These are phyloP conservation scores for Dasypogon diadema DNA, from an alignment of 2,888 invertebrate species.

Conservation along the genomic window DNA sequence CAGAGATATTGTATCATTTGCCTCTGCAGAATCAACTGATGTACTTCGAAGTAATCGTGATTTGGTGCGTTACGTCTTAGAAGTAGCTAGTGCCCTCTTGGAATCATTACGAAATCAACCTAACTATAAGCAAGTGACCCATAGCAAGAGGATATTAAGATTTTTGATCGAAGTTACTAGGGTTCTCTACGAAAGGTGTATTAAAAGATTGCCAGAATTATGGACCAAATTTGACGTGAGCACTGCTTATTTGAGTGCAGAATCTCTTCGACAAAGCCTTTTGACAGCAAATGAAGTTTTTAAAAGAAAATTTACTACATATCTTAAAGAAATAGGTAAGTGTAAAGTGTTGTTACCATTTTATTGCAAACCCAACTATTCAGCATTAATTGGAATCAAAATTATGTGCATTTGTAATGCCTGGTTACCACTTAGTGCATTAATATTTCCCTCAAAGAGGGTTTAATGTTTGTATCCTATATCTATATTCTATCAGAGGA, in stretches of 20 bases:
- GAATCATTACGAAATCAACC: slow-evolving; percentile 63
- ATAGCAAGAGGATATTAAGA: slow-evolving; percentile 63
- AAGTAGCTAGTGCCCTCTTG: slow-evolving; percentile 61
- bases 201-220: slow-evolving; percentile 69
- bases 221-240: slow-evolving; percentile 70
- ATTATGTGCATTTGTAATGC: no score
- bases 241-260: slow-evolving; percentile 70
- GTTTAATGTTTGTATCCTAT: no score
- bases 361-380: neutral
- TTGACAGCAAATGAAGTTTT: slow-evolving; percentile 63
- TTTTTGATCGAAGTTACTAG: slow-evolving; percentile 63
- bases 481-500: no score
- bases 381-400: no score
- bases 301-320: slow-evolving; percentile 63
- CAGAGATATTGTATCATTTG: slow-evolving; percentile 71
- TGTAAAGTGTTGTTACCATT: neutral
- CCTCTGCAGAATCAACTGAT: slow-evolving; percentile 67
- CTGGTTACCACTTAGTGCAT: no score
- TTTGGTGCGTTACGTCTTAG: slow-evolving; percentile 72
- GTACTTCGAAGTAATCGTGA: slow-evolving; percentile 70
- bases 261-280: slow-evolving; percentile 70
- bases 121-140: slow-evolving; percentile 63
- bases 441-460: no score
- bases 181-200: slow-evolving; percentile 67
- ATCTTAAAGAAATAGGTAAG: slow-evolving; percentile 64